Evolutionary conservation across 2,113 vertebrate species (phyloP), one percentile per base, ranked within the genome.

Genomic region (Zonotrichia leucophrys): DNA sequence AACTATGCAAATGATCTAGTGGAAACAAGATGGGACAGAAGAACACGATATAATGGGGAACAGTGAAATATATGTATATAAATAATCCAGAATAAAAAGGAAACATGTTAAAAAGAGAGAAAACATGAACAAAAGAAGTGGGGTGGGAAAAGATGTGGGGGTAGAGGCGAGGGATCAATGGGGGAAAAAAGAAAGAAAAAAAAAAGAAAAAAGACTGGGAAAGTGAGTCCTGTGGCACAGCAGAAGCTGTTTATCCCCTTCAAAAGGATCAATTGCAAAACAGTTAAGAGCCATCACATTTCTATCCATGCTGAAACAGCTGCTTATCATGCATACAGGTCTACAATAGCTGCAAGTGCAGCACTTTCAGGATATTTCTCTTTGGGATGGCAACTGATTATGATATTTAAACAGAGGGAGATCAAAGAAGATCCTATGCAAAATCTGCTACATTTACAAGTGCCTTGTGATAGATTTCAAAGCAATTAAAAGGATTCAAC

Each of bases 401-500:
- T 12, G 69, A n/a, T 28, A 5, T 39, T 87, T 90, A 59, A 86
- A 56, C 15, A 90, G 44, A 88, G 31, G 27, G 75, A 76, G 68
- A 92, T 50, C 30, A 81, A 80, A 94, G 41, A 74, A 89, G 83
- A 75, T 60, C 49, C 46, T 58, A 27, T 58, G 64, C 16, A 42
- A 64, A 90, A 87, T 78, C 67, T 66, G 28, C 47, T 64, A 12
- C 50, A 56, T 77, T 91, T 81, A 59, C 24, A 86, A 72, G n/a
- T 16, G 23, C 5, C 33, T 19, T 13, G 3, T 7, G 42, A 72
- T 1, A 68, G 47, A 83, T 44, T 25, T 75, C 52, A 89, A 86
- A 89, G 60, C 53, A 90, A 75, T 5, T 41, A 85, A 87, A 39
- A 63, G 27, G n/a, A 67, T 91, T 74, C 52, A 87, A 98, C 98